Conservation (phyloP, 2,797 vertebrate species). For the Siniperca obscura region DNA sequence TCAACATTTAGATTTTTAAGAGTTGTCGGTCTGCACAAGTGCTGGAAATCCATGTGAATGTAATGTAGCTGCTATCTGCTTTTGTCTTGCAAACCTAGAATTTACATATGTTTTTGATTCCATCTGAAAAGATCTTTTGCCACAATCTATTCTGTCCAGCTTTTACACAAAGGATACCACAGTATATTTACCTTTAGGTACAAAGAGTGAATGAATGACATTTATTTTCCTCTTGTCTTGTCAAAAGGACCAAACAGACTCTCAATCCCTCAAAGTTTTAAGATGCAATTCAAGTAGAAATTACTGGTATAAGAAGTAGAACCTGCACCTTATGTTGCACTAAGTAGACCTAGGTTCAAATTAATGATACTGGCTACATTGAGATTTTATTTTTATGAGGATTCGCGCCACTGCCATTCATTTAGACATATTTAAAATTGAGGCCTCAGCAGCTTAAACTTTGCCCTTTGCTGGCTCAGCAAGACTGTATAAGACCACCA, state of each 20-base stretch:
- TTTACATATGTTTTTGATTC: background rate
- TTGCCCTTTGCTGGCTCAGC: background rate
- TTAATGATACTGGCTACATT: background rate
- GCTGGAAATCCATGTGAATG: background rate
- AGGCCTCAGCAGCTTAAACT: slow-evolving; percentile 13
- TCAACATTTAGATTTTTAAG: slow-evolving; percentile 3
- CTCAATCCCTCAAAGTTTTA: background rate
- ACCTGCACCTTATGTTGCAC: background rate
- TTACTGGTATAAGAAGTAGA: background rate
- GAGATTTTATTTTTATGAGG: background rate
- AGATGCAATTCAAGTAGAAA: background rate
- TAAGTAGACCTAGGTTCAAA: background rate
- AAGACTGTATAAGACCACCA: background rate
- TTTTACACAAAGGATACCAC: too few relatives aligned
- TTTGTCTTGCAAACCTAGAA: background rate
- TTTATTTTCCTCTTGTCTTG: background rate
- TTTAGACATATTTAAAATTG: background rate
- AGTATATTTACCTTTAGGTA: background rate
- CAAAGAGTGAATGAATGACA: background rate
- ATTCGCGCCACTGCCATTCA: background rate
- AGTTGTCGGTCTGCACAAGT: background rate
- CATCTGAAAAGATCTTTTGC: background rate
- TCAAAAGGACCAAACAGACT: background rate
- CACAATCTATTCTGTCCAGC: background rate
- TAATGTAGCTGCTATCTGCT: background rate